Conservation (phyloP, 2,113 vertebrate species). For the Pygoscelis adeliae region DNA sequence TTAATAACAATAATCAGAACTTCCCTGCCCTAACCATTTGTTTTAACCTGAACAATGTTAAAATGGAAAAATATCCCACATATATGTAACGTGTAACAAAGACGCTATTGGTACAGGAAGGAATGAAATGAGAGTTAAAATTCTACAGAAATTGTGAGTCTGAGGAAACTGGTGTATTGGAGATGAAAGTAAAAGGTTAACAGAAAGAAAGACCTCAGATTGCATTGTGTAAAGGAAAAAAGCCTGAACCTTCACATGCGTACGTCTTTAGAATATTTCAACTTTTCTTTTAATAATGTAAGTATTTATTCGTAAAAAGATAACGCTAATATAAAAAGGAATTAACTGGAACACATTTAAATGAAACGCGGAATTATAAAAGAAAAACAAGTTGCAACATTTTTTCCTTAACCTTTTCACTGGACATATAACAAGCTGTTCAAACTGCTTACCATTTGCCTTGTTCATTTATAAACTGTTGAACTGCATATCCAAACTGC, state of each 20-base stretch:
- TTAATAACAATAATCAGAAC: background rate
- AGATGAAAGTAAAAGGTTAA: background rate
- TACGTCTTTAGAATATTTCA: background rate
- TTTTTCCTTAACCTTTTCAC: background rate
- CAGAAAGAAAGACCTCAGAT: background rate
- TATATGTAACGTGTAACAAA: background rate
- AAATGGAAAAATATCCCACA: background rate
- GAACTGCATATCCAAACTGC: slow-evolving; percentile 89
- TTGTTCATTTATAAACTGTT: slow-evolving; percentile 82
- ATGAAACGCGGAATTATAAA: background rate
- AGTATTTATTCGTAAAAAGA: background rate
- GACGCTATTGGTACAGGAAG: background rate
- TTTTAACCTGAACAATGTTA: background rate
- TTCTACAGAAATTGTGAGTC: background rate
- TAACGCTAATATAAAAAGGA: background rate
- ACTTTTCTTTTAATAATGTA: background rate
- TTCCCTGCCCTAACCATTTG: background rate
- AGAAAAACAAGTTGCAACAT: background rate
- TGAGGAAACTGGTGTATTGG: background rate
- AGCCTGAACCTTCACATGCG: background rate
- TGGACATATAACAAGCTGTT: background rate
- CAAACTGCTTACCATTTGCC: slow-evolving; percentile 87
- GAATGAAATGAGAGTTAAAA: background rate
- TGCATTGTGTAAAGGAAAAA: background rate
- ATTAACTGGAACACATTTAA: background rate